Evolutionary conservation across 2,888 invertebrate species (phyloP), one percentile per base, ranked within the genome.

Genomic region (Allacma fusca): DNA sequence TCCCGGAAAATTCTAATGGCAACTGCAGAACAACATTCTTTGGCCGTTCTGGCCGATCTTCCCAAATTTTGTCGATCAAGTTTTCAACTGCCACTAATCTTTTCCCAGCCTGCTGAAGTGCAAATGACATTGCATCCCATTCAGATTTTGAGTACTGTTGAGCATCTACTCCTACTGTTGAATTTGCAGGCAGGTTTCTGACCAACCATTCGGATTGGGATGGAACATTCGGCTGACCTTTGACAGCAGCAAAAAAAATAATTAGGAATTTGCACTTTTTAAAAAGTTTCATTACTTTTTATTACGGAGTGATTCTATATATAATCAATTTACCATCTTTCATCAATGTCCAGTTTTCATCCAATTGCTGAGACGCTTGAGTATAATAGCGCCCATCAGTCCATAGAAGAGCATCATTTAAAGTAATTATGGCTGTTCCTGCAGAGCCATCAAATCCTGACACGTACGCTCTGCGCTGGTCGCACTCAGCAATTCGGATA

Each of bases 331-430:
- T 83, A 87, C 92, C 92, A 86, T 93, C 92, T 86, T 93, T 96
- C 96, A 98, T 97, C 2, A 99, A 88, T 0, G 90, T 92, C 98
- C 98, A 99, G 65, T 90, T 88, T 0, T 88, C 86, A 86, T 96
- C 95, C 34, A 96, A 88, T 86, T 98, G 92, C 81, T 91, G 88
- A 23, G 89, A 88, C 0, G 97, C 97, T 89, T 99, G 98, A 26
- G 94, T 90, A 86, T 92, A 96, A 87, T 99, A 99, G 12, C 99
- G 89, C 0, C 97, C 98, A 87, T 99, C 98, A 0, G 98, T 98
- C 98, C 98, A 99, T 21, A 99, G 87, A 1, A 92, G 88, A 0
- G 94, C 95, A 24, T 90, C 87, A 0, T 90, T 88, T 0, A 88
- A 86, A 0, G 96, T 96, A 67, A 98, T 90, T 43, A 80, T 28